Evolutionary conservation across 2,888 invertebrate species (phyloP).

Genomic region (Uropetala carovei): DNA sequence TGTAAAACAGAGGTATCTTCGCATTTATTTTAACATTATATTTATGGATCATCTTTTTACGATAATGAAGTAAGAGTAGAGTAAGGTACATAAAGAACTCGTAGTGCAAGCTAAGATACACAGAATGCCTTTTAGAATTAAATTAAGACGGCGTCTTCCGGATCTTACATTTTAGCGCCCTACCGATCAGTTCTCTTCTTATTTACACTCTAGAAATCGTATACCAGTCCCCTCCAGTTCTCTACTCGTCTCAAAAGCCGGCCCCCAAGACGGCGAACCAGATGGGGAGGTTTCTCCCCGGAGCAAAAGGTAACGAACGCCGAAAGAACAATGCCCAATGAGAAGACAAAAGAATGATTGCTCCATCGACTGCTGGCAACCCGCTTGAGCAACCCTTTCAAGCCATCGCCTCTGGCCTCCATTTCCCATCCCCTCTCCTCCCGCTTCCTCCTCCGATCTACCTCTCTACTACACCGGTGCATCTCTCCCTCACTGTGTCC

Average conservation of each 20-base stretch:
- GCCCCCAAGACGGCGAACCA: background rate
- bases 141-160: conserved; percentile 17
- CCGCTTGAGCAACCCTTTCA: conserved; percentile 25
- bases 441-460: background rate
- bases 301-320: conserved; percentile 21
- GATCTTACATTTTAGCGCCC: conserved; percentile 18
- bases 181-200: background rate
- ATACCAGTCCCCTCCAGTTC: background rate
- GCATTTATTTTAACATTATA: no score
- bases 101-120: background rate
- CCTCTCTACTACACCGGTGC: no score
- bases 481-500: no score
- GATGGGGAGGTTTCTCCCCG: background rate
- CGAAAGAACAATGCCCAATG: conserved; percentile 29
- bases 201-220: background rate
- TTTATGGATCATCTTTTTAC: no score
- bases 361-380: conserved; percentile 32
- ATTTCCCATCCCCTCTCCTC: background rate
- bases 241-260: background rate
- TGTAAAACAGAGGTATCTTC: no score
- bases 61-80: no score
- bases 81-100: no score
- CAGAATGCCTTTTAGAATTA: background rate
- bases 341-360: conserved; percentile 32
- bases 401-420: conserved; percentile 12